Conservation (phyloP, 2,797 vertebrate genomes). For the Pipistrellus pipistrellus region DNA sequence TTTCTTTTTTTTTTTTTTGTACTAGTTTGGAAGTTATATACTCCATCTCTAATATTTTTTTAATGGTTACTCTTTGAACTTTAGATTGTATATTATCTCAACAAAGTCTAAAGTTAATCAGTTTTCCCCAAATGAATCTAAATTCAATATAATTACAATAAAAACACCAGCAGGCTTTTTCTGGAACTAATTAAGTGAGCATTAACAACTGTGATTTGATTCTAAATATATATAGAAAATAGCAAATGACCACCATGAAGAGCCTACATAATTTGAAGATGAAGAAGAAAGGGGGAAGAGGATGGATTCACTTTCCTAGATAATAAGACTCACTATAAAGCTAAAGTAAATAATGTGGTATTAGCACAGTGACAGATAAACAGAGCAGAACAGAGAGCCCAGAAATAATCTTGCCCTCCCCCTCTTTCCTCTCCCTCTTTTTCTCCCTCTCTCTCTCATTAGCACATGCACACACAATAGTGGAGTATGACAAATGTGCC, state of each 20-base stretch:
- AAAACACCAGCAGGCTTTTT: constrained; percentile 10
- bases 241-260: not conserved
- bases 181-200: not conserved
- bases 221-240: not conserved
- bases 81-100: constrained; percentile 11
- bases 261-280: constrained; percentile 10
- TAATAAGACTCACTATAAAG: constrained; percentile 12
- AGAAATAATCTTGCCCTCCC: not conserved
- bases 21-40: not conserved
- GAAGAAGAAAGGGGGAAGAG: not conserved
- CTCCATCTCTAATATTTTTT: not conserved
- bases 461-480: not conserved
- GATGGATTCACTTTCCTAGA: not conserved
- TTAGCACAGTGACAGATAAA: not conserved
- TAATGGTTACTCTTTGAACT: constrained; percentile 39
- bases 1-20: not conserved
- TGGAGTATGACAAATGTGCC: not conserved
- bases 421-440: not conserved
- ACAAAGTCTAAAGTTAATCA: not conserved
- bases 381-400: not conserved
- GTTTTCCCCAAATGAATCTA: constrained; percentile 34
- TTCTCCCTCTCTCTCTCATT: not conserved
- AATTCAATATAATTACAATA: constrained; percentile 30
- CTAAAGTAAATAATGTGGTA: constrained; percentile 8
- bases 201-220: not conserved